phyloP scores from a whole-genome alignment of 2,113 vertebrate genomes.

The Menura novaehollandiae region DNA sequence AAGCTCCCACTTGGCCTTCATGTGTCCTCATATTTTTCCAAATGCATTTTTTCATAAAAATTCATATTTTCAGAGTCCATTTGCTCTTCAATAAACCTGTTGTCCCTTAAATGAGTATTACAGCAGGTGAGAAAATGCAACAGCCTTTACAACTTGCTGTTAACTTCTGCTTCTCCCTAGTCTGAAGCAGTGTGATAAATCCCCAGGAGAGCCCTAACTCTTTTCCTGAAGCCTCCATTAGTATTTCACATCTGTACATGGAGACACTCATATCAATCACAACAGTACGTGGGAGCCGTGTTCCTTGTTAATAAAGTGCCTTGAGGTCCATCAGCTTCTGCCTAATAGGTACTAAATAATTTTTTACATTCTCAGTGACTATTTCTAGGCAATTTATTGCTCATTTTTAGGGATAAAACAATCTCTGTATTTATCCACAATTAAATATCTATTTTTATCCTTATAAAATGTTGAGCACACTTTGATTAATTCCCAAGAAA shows the following conservation, averaged over 20 bases:
- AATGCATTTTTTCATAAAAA: not conserved
- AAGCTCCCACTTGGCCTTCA: not conserved
- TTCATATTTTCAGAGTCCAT: not conserved
- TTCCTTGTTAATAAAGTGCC: constrained; percentile 22
- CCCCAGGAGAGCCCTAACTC: not conserved
- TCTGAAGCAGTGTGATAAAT: not conserved
- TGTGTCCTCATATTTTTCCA: not conserved
- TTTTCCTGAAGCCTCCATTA: not conserved
- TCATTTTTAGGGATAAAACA: not conserved
- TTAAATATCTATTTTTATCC: not conserved
- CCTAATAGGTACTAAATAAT: not conserved
- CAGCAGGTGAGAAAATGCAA: not conserved
- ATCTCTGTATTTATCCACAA: not conserved
- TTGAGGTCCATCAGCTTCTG: constrained; percentile 15
- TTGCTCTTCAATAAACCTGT: not conserved
- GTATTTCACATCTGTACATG: not conserved
- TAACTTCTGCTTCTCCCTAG: not conserved
- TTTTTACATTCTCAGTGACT: not conserved
- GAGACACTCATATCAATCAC: constrained; percentile 3
- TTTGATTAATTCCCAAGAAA: not conserved
- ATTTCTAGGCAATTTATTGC: not conserved
- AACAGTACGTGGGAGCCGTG: not conserved
- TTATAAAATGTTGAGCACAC: not conserved
- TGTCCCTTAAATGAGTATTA: not conserved
- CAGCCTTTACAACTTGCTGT: not conserved